These are phyloP conservation scores for Ageneiosus marmoratus DNA, from an alignment of 2,113 vertebrate species.

Conservation along the genomic window DNA sequence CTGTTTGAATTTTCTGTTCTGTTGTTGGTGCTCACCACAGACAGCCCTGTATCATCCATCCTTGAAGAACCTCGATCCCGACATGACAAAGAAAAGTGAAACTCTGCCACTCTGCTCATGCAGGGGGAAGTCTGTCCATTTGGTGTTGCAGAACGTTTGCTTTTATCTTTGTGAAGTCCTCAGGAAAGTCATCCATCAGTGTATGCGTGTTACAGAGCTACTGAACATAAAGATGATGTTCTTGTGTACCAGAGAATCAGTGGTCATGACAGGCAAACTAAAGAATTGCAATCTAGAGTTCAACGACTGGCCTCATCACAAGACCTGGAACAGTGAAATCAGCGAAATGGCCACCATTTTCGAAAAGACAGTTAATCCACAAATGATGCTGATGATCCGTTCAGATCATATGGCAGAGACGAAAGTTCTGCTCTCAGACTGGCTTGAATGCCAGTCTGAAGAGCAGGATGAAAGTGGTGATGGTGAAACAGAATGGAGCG, in stretches of 20 bases:
- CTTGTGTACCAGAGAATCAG: constrained; percentile 16
- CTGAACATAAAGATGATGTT: constrained; percentile 23
- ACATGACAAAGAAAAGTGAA: constrained; percentile 2
- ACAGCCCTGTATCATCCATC: neutral
- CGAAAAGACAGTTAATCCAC: neutral
- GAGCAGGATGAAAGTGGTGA: constrained; percentile 7
- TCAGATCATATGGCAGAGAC: neutral
- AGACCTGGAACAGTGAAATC: too few species aligned
- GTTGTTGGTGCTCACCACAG: neutral
- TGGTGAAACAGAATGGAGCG: neutral
- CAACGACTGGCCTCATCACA: neutral
- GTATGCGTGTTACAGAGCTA: neutral
- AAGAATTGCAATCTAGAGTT: neutral
- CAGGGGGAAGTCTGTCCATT: neutral
- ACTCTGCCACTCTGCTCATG: neutral
- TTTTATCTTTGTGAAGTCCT: constrained; percentile 16
- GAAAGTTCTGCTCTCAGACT: constrained; percentile 25
- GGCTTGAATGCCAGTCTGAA: constrained; percentile 38
- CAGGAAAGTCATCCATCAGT: neutral
- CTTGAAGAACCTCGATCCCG: neutral
- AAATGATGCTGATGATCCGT: neutral
- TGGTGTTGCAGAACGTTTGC: constrained; percentile 11
- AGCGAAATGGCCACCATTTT: neutral
- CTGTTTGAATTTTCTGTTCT: neutral
- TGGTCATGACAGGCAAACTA: constrained; percentile 19